Percentiles rank a stretch among this genome's conserved stretches.
Evolutionary conservation across 1,140 invertebrate genomes (phyloP).

Genomic region (Trigoniulus corallinus): DNA sequence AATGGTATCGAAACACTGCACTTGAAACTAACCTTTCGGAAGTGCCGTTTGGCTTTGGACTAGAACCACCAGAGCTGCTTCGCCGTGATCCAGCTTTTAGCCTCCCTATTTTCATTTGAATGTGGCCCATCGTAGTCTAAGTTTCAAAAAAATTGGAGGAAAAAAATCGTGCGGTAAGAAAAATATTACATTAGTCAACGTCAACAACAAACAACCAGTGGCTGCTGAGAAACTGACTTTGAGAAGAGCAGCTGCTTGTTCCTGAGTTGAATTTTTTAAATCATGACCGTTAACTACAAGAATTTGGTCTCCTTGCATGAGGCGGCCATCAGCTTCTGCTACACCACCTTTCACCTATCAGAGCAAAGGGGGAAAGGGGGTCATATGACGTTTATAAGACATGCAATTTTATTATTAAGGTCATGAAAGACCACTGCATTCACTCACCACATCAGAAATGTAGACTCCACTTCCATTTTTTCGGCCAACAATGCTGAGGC

Average conservation of each 20-base stretch:
- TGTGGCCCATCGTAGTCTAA: slow-evolving; percentile 49
- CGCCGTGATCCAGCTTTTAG: slow-evolving; percentile 38
- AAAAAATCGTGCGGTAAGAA: background rate
- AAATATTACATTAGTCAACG: slow-evolving; percentile 5
- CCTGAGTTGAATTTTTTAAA: slow-evolving; percentile 57
- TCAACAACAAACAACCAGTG: background rate
- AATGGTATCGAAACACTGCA: too few relatives aligned
- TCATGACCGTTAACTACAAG: slow-evolving; percentile 77
- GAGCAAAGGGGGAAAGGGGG: too few relatives aligned
- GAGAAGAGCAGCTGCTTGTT: slow-evolving; percentile 71
- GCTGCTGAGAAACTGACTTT: slow-evolving; percentile 34
- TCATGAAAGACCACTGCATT: background rate
- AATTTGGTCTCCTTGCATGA: slow-evolving; percentile 85
- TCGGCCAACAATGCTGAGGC: slow-evolving; percentile 74
- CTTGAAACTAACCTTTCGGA: too few relatives aligned
- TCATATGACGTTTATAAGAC: too few relatives aligned
- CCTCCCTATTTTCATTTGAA: slow-evolving; percentile 59
- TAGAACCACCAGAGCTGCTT: slow-evolving; percentile 10
- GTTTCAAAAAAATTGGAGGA: background rate
- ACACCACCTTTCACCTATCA: slow-evolving; percentile 65
- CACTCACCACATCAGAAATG: slow-evolving; percentile 85
- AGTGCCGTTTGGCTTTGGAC: slow-evolving; percentile 7
- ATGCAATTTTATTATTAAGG: background rate
- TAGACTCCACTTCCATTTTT: slow-evolving; percentile 77
- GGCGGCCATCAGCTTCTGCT: slow-evolving; percentile 75